Base-by-base conservation (phyloP, 1,140 invertebrate genomes). In the Mycetomoellerius zeteki region DNA sequence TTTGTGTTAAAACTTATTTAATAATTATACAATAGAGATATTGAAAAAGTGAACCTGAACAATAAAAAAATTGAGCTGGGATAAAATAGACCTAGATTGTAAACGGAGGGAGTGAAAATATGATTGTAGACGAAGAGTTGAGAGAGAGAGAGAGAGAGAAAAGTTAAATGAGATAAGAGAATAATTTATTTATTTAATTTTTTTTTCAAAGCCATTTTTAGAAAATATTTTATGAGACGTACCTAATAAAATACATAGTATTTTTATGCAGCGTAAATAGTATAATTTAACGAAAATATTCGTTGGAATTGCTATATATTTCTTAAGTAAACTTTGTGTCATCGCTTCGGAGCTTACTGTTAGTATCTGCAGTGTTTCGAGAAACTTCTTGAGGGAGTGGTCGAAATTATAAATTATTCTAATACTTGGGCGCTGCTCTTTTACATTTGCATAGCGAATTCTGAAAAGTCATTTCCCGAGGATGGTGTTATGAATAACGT, bases 341-440 rank as follows among this genome's bases (percentile, higher is more conserved):
- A 88, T 88, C 54, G 19, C n/a, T 10, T 88, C 72, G 64, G 12
- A 56, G 37, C 19, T 86, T 77, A 27, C 58, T 52, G 43, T n/a
- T 75, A 27, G 21, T 65, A 33, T 30, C 65, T 30, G 67, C 19
- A 30, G 3, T 3, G 21, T 56, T 37, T 37, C 52, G 10, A 10
- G 54, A 37, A 43, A 54, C 10, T 65, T 33, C 27, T 27, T 52
- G 64, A 62, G 30, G 14, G 54, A 27, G 19, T 72, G 30, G 30
- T 43, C 33, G 58, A 88, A 88, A 89, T 65, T 47, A 60, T 88
- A 77, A 89, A 88, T 89, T 77, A 85, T 72, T 78, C 72, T 30
- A 16, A 37, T 19, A 56, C n/a, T 7, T 37, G 16, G 14, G 52
- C 37, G 75, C 62, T 33, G 21, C 60, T 65, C 43, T 58, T 47